Evolutionary conservation across 2,113 vertebrate species (phyloP).

Genomic region (Triplophysa dalaica): DNA sequence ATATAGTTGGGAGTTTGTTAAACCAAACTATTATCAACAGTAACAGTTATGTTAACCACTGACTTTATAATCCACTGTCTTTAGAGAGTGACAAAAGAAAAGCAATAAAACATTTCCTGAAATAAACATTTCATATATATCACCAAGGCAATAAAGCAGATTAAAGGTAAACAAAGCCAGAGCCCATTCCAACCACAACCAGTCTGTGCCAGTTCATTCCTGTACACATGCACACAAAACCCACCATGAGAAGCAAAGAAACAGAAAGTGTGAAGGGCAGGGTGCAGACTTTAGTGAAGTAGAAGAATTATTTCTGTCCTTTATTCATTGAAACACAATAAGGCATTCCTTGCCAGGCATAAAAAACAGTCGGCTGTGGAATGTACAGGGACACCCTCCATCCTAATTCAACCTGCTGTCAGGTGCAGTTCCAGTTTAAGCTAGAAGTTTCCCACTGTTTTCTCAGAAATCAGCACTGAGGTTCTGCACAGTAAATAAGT

Average conservation of each 20-base stretch:
- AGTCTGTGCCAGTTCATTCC: constrained; percentile 75
- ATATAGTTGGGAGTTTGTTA: background rate
- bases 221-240: constrained; percentile 64
- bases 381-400: constrained; percentile 38
- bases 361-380: constrained; percentile 43
- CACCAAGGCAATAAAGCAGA: background rate
- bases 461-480: background rate
- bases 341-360: constrained; percentile 49
- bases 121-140: too few species aligned
- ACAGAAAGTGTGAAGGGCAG: constrained; percentile 11
- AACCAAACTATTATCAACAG: background rate
- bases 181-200: constrained; percentile 69
- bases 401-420: constrained; percentile 49
- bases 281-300: constrained; percentile 39
- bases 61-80: background rate
- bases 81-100: background rate
- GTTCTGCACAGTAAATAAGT: background rate
- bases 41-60: background rate
- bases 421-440: constrained; percentile 53
- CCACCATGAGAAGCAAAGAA: constrained; percentile 38
- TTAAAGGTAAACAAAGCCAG: background rate
- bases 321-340: constrained; percentile 56
- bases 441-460: constrained; percentile 30
- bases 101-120: background rate
- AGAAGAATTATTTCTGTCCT: constrained; percentile 47